Conservation (phyloP, 35 echinoderm and acorn worm species). For the Apostichopus californicus region DNA sequence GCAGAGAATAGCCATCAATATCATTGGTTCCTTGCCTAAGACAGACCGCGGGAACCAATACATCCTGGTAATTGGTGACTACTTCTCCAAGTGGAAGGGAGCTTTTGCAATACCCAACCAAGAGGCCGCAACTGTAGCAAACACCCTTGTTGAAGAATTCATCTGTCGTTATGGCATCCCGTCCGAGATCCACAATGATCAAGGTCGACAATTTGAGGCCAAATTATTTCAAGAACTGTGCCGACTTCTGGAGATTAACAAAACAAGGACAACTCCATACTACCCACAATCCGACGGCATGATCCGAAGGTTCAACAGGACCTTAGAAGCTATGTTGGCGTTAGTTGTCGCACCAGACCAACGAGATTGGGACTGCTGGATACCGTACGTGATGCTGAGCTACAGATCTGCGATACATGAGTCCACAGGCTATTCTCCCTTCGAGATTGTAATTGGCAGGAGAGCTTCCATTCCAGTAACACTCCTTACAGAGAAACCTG, state of each 20-base stretch:
- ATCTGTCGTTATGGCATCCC: conserved; percentile 67
- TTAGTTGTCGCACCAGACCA: background rate
- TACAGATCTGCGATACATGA: conserved; percentile 50
- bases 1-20: no score
- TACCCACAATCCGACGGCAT: conserved; percentile 52
- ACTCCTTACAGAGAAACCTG: no score
- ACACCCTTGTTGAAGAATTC: conserved; percentile 58
- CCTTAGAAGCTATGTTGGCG: conserved; percentile 17
- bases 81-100: no score
- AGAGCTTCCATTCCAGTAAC: no score
- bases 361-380: no score
- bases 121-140: conserved; percentile 53
- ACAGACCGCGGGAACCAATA: no score
- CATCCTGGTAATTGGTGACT: background rate
- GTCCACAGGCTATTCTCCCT: no score
- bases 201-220: conserved; percentile 59
- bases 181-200: conserved; percentile 65
- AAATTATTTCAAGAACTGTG: conserved; percentile 58
- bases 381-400: conserved; percentile 51
- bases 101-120: no score
- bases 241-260: conserved; percentile 62
- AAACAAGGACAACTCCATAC: conserved; percentile 47
- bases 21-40: no score
- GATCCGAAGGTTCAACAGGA: no score
- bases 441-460: no score